phyloP scores from a whole-genome alignment of 2,797 vertebrate species.

The Dendrocincla fuliginosa region DNA sequence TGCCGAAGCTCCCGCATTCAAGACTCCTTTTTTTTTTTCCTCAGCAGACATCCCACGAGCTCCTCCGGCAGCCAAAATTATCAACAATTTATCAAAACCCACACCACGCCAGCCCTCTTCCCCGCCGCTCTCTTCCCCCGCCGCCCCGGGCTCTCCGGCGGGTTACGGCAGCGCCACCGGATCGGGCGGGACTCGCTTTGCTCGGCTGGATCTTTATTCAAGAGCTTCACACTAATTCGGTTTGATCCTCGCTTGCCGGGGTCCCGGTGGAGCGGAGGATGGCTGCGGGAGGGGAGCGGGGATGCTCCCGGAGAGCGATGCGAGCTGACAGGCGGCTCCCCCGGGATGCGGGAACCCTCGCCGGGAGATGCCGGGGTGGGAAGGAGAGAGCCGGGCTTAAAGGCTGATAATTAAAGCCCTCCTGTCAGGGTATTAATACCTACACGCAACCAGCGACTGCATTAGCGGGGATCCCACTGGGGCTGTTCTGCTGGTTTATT shows the following conservation, averaged over 20 bases:
- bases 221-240: not conserved
- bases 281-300: not conserved
- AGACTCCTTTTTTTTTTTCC: not conserved
- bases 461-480: not conserved
- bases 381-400: not conserved
- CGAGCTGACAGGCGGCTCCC: not conserved
- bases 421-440: slow-evolving; percentile 13
- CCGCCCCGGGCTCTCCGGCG: not conserved
- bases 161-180: not conserved
- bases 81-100: slow-evolving; percentile 32
- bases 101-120: not conserved
- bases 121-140: not conserved
- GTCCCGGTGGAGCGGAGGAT: not conserved
- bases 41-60: not conserved
- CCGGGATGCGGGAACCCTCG: not conserved
- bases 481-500: slow-evolving; percentile 4
- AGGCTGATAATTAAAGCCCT: slow-evolving; percentile 13
- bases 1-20: not conserved
- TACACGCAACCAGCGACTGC: not conserved
- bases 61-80: not conserved
- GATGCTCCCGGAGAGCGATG: not conserved
- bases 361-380: not conserved
- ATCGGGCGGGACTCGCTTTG: not conserved
- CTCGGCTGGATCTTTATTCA: not conserved
- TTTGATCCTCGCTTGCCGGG: not conserved